These are phyloP conservation scores for Chelon labrosus DNA, from an alignment of 2,797 vertebrate species.

Conservation along the genomic window DNA sequence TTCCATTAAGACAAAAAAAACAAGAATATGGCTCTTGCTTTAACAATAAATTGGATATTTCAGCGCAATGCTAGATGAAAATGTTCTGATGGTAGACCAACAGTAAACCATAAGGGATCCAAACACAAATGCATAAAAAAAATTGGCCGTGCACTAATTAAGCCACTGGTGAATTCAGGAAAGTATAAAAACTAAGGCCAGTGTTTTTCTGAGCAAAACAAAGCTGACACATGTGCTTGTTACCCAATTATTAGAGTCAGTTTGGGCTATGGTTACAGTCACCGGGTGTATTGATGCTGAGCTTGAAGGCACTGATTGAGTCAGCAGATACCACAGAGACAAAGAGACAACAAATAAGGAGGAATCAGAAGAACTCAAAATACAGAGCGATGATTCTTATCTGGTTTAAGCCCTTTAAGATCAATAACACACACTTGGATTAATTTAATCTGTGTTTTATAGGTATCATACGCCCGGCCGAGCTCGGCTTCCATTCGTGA, in stretches of 20 bases:
- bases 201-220: conserved; percentile 60
- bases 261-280: conserved; percentile 38
- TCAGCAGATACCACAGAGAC: conserved; percentile 53
- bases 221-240: conserved; percentile 55
- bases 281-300: conserved; percentile 31
- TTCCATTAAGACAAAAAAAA: conserved; percentile 41
- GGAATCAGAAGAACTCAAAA: conserved; percentile 27
- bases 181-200: conserved; percentile 54
- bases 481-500: conserved; percentile 97
- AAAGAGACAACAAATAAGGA: conserved; percentile 24
- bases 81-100: conserved; percentile 50
- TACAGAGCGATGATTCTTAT: conserved; percentile 1
- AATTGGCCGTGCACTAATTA: conserved; percentile 66
- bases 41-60: conserved; percentile 50
- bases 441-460: conserved; percentile 12
- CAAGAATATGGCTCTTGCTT: conserved; percentile 47
- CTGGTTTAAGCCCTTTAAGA: conserved; percentile 6
- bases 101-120: conserved; percentile 56
- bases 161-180: conserved; percentile 69
- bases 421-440: neutral
- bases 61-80: conserved; percentile 35
- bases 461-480: conserved; percentile 96
- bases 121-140: conserved; percentile 66
- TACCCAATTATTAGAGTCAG: conserved; percentile 50
- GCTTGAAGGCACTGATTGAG: conserved; percentile 57